These are phyloP conservation scores for Scolopax mira DNA, from an alignment of 2,113 vertebrate genomes.

Conservation along the genomic window DNA sequence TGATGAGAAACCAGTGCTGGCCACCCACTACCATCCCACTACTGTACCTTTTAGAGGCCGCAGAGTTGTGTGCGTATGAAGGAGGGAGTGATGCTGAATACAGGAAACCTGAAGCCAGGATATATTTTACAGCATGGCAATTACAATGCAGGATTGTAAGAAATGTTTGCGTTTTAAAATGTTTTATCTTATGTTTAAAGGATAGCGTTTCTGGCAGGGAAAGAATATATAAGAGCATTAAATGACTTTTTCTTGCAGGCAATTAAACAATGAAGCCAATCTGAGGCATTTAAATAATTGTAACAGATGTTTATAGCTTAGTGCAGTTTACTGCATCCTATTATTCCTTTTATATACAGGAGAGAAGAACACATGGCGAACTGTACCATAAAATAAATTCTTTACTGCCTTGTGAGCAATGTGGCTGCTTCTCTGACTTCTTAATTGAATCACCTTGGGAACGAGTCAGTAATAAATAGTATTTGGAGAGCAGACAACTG, in stretches of 20 bases:
- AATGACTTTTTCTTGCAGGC: constrained; percentile 48
- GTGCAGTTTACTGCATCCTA: constrained; percentile 30
- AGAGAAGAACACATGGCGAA: constrained; percentile 22
- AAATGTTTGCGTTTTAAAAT: constrained; percentile 23
- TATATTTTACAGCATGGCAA: not conserved
- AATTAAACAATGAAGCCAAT: constrained; percentile 54
- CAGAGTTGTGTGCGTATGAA: not conserved
- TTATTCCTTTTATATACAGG: constrained; percentile 39
- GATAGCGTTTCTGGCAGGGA: constrained; percentile 6
- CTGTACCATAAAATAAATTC: constrained; percentile 20
- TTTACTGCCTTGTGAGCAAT: constrained; percentile 38
- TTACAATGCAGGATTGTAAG: not conserved
- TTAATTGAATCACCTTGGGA: constrained; percentile 57
- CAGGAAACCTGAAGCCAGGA: not conserved
- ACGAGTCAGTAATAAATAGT: constrained; percentile 4
- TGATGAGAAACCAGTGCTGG: not conserved
- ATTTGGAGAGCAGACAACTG: constrained; percentile 17
- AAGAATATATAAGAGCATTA: constrained; percentile 9
- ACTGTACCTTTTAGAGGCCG: not conserved
- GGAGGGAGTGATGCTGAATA: not conserved
- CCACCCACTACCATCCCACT: no score
- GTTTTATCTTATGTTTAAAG: constrained; percentile 43
- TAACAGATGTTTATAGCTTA: constrained; percentile 63
- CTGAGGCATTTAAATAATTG: constrained; percentile 55
- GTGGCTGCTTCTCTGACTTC: constrained; percentile 29